These are phyloP conservation scores for Nomia melanderi DNA, from an alignment of 1,140 invertebrate genomes.

Conservation along the genomic window DNA sequence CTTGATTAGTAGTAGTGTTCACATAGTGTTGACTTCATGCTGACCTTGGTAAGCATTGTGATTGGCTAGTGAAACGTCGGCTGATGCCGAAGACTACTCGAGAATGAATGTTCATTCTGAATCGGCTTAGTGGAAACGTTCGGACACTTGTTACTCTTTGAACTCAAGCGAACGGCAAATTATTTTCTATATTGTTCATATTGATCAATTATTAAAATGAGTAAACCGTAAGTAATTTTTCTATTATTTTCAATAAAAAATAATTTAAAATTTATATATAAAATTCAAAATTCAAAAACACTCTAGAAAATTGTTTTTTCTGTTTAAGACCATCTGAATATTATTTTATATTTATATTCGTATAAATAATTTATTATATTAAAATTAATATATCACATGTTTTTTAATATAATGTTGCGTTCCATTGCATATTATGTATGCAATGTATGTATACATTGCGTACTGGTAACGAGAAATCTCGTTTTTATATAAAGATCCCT, in stretches of 20 bases:
- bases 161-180: not conserved
- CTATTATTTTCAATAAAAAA: not conserved
- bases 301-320: not conserved
- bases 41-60: constrained; percentile 38
- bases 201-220: constrained; percentile 55
- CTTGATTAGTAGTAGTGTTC: not conserved
- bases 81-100: constrained; percentile 53
- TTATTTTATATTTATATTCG: not conserved
- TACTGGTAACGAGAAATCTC: no score
- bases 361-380: constrained; percentile 2
- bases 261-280: not conserved
- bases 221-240: constrained; percentile 68
- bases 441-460: not conserved
- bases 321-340: not conserved
- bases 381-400: not conserved
- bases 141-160: constrained; percentile 67
- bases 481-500: no score
- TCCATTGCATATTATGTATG: not conserved
- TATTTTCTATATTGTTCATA: not conserved
- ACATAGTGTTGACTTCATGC: constrained; percentile 7
- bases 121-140: constrained; percentile 5
- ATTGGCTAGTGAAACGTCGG: constrained; percentile 66
- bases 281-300: not conserved
- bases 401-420: not conserved
- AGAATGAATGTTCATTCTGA: constrained; percentile 32